These are phyloP conservation scores for Rhamphomyia laevipes DNA, from an alignment of 2,888 invertebrate genomes.

Conservation along the genomic window DNA sequence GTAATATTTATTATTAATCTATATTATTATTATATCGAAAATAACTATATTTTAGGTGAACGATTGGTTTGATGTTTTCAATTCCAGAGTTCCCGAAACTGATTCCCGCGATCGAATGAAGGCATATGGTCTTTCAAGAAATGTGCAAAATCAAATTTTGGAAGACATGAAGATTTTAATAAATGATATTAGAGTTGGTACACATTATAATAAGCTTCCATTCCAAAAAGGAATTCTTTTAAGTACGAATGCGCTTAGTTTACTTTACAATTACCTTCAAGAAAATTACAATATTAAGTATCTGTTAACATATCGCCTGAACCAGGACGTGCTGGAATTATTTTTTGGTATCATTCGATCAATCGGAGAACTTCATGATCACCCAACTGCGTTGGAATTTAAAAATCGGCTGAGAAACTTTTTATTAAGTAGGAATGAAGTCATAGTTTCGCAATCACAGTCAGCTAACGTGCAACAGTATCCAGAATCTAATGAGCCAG, in stretches of 20 bases:
- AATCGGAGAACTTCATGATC: slow-evolving; percentile 1
- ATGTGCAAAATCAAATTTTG: slow-evolving; percentile 15
- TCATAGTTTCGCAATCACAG: background rate
- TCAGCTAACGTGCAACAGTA: too few species aligned
- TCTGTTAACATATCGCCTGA: background rate
- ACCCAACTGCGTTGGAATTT: slow-evolving; percentile 2
- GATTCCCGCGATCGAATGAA: slow-evolving; percentile 15
- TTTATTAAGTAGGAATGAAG: background rate
- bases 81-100: slow-evolving; percentile 10
- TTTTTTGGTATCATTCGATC: slow-evolving; percentile 2
- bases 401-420: slow-evolving; percentile 3
- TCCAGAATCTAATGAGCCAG: too few species aligned
- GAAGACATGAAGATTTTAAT: slow-evolving; percentile 14
- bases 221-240: slow-evolving; percentile 19
- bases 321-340: slow-evolving; percentile 1
- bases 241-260: slow-evolving; percentile 10
- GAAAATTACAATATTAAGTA: background rate
- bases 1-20: too few species aligned
- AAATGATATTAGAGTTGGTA: slow-evolving; percentile 12
- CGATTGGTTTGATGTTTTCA: slow-evolving; percentile 20
- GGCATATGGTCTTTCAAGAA: slow-evolving; percentile 15
- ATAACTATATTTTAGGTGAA: slow-evolving; percentile 8
- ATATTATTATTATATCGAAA: too few species aligned
- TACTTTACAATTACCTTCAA: background rate
- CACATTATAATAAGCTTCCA: slow-evolving; percentile 13